Base-by-base conservation (phyloP, 1,140 invertebrate genomes). In the Nautilus pompilius region DNA sequence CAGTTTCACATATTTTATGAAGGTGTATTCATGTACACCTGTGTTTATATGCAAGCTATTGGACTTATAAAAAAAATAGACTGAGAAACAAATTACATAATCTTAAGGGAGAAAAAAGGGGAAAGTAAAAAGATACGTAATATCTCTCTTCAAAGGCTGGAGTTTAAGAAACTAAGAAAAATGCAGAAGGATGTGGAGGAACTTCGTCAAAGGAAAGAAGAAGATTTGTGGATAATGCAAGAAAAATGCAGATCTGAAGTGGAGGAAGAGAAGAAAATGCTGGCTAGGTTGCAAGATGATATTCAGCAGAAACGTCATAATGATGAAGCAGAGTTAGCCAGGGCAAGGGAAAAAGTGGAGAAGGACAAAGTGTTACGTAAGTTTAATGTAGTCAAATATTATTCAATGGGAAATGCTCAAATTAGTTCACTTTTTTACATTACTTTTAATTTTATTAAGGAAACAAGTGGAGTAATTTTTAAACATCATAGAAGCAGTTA, bases 321-420 rank as follows among this genome's bases (percentile, higher is more conserved):
- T 17, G 69, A 69, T 15, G 68, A 74, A 34, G 66, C 70, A 10
- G 68, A 74, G 49, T 28, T 80, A 8, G 59, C 62, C n/a, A 62
- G 68, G 32, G 66, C 69, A 32, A 61, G 62, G 45, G 63, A 63
- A 48, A 65, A 71, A 60, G 60, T 78, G 13, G 48, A 67, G 32
- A 66, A 73, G 32, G 73, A 77, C 24, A 69, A 64, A 55, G 72
- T 73, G 36, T 63, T 68, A 28, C 71, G 78, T 79, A 65, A 74
- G 78, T 75, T 1, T 15, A 13, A n/a, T 4, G 17, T 13, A 22
- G 29, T 60, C 8, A 29, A 8, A 46, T 55, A 15, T 33, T 5
- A 30, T n/a, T 28, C 2, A 29, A 28, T 10, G 3, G 13, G n/a
- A n/a, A n/a, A n/a, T n/a, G n/a, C n/a, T 41, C 36, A 41, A 10